Base-by-base conservation (phyloP, 2,113 vertebrate species). In the Plecturocebus donacophilus region DNA sequence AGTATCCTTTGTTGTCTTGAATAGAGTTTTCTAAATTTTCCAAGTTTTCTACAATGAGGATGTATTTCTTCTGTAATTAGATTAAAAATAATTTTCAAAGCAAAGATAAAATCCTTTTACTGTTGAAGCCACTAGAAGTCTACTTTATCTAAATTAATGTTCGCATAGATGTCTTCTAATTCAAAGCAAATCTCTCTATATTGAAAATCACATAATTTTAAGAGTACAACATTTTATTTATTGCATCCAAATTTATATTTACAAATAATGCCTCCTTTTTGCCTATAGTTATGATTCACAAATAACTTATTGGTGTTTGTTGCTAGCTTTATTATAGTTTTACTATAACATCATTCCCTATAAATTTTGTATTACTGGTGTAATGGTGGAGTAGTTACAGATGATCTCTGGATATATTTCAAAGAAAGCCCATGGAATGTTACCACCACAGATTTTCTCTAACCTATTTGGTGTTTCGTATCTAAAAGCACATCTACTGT, bases 401-500 rank as follows among this genome's bases (percentile, higher is more conserved):
- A 94, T 42, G 38, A 47, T 52, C 40, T 42, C 49, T 81, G 35
- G 27, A 68, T 64, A 5, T 35, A 81, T 88, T 96, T 91, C 75
- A 73, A 82, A 96, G 96, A 84, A 87, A 81, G 80, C 3, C 14
- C 73, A 89, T 35, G 56, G n/a, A 93, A 66, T 40, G 71, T 54
- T 42, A 75, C 42, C 56, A 84, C 13, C 77, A 71, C 54, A 95
- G 40, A 90, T 85, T 93, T 97, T 68, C 52, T 73, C 82, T 94
- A 94, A 80, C 25, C 61, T 93, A 38, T 79, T 88, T 90, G 40
- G 64, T 85, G 38, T 81, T 93, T 93, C 87, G 6, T 80, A 64
- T 93, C 90, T 94, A 93, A 97, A 96, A 95, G 58, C 27, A 38
- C 54, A 95, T 87, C 93, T 96, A 94, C 92, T 96, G 75, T 87